Base-by-base conservation (phyloP, 2,888 invertebrate species). In the Oligia strigilis region DNA sequence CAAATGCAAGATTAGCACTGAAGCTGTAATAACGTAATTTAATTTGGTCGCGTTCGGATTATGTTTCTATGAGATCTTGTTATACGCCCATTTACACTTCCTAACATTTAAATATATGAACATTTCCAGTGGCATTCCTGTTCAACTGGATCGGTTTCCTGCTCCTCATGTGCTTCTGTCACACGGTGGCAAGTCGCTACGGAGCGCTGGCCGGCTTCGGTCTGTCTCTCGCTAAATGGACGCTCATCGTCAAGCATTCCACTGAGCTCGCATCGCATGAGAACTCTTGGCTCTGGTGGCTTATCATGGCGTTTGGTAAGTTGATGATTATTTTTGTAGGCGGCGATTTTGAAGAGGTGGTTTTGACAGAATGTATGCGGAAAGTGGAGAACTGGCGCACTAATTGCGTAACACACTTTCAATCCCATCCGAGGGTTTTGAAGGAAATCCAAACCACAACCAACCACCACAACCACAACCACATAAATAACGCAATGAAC, bases 141-240 rank as follows among this genome's bases (percentile, higher is more conserved):
- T 99, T 99, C 97, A 99, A 99, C 97, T 99, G 99, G 99, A 98
- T 99, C 93, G 99, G 99, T 23, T 99, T 99, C 95, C 97, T 99
- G 89, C 97, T 99, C 93, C 97, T 99, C 89, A 98, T 99, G 98
- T 99, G 99, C 93, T 99, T 99, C 97, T 99, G 99, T 93, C 99
- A 99, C 95, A 99, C 99, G 74, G 99, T 99, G 91, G 99, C 99
- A 64, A 99, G 99, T 55, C 98, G 99, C 90, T 99, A 99, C 94
- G 99, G 99, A 49, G 99, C 99, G 2, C 96, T 99, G 72, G 98
- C 99, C 69, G 99, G 99, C 77, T 99, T 99, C 93, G 99, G 99
- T 2, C 97, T 99, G 29, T 99, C 99, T 11, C 97, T 99, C 85
- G 99, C 99, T 87, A 99, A 99, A 96, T 99, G 99, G 99, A 99